phyloP scores from a whole-genome alignment of 1,140 invertebrate genomes.

The Venustaconcha ellipsiformis region DNA sequence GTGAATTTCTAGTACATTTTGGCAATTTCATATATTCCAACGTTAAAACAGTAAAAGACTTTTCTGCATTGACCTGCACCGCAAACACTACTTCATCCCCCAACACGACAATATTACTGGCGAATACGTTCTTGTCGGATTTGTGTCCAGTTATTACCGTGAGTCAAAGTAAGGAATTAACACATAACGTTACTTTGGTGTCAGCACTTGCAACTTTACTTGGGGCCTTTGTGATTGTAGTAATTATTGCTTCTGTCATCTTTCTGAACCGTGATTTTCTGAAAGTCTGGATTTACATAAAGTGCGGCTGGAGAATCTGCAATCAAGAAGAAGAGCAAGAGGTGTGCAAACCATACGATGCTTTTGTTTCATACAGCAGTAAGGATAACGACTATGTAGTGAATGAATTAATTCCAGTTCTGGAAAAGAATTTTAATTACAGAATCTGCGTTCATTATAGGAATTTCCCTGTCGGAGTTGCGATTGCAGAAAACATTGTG shows the following conservation, averaged over 20 bases:
- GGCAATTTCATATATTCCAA: slow-evolving; percentile 18
- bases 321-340: slow-evolving; percentile 19
- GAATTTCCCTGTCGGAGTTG: slow-evolving; percentile 47
- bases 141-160: slow-evolving; percentile 9
- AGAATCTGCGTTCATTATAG: slow-evolving; percentile 54
- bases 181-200: slow-evolving; percentile 4
- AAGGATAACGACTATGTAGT: slow-evolving; percentile 50
- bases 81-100: slow-evolving; percentile 1
- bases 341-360: slow-evolving; percentile 43
- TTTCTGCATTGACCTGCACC: slow-evolving; percentile 27
- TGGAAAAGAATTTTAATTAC: slow-evolving; percentile 50
- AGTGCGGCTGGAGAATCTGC: slow-evolving; percentile 38
- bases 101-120: background rate
- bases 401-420: slow-evolving; percentile 42
- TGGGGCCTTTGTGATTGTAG: slow-evolving; percentile 13
- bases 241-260: slow-evolving; percentile 15
- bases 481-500: slow-evolving; percentile 49
- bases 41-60: slow-evolving; percentile 29
- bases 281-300: slow-evolving; percentile 44
- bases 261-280: slow-evolving; percentile 43
- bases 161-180: background rate
- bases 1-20: slow-evolving; percentile 32
- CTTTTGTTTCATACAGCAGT: slow-evolving; percentile 53
- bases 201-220: slow-evolving; percentile 23
- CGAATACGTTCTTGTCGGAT: background rate